Base-by-base conservation (phyloP, 1,140 invertebrate species). In the Hycleus cichorii region DNA sequence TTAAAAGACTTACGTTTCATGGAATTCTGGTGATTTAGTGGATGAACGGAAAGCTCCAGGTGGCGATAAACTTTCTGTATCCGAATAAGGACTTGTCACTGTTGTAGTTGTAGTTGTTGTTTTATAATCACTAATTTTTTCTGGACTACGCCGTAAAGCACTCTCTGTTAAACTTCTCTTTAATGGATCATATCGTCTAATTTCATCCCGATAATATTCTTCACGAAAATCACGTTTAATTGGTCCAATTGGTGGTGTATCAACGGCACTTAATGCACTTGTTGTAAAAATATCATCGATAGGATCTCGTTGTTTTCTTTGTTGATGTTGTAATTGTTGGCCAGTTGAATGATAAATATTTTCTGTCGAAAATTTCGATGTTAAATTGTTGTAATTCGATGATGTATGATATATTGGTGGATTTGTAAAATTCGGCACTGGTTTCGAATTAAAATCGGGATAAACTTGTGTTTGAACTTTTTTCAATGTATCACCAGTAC, bases 1-100 rank as follows among this genome's bases (percentile, higher is more conserved):
- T 18, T 18, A 18, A 18, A 18, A 18, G 18, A 76, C 73, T 75
- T 68, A 77, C 75, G 68, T 69, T 63, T 77, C 75, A 53, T 75
- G 74, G 66, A 75, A 77, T 46, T 76, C 75, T 10, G 75, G 74
- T n/a, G 72, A 72, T 51, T 69, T 73, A n/a, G 65, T 67, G 38
- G 62, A 61, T 46, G 59, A 66, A 45, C 72, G 64, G 45, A 71
- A 73, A 6, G 64, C 69, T 10, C 69, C 65, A 10, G 73, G 71
- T 6, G 72, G 71, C 5, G 71, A 72, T 43, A 72, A 60, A 60
- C 67, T 73, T 42, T 72, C 71, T 10, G 70, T 61, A 58, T 74
- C 68, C 8, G 72, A 73, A 66, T 69, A 74, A 1, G 69, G 68
- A 47, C 64, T 68, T 8, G 61, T 67, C 7, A 65, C 64, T 27